Base-by-base conservation (phyloP, 2,888 invertebrate species). In the Lithosia quadra region DNA sequence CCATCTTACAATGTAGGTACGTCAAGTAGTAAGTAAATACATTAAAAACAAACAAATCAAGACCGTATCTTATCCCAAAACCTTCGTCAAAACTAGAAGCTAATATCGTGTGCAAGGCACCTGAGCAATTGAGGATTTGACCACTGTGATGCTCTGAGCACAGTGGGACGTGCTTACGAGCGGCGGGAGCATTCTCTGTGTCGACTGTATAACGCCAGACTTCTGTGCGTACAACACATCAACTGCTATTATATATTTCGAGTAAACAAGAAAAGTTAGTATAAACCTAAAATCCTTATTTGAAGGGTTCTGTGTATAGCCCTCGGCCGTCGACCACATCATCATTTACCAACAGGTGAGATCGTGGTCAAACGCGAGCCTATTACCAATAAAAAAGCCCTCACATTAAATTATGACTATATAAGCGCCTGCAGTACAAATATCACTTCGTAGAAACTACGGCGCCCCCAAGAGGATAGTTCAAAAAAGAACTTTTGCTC, bases 121-220 rank as follows among this genome's bases (percentile, higher is more conserved):
- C 88, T 88, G 88, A 68, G 86, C 78, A 56, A 81, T 71, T 56
- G 75, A 73, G 21, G 91, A 90, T 88, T 93, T 93, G 80, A 93
- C 90, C 86, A 93, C 87, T 71, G 90, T 86, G 83, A 91, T 90
- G 67, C 90, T 86, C 79, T 93, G 92, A 66, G 56, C 70, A 64
- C 67, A 63, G 24, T 94, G 93, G 67, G 94, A 88, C 0, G 93
- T 89, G 90, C 90, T 92, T 81, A 94, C 92, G 72, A 95, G 84
- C 65, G 92, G 86, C 55, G 93, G 92, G 81, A 94, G 93, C 87
- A 95, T 93, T 77, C 94, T 91, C 86, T 95, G 95, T 57, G 92
- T 86, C 62, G 94, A 90, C 83, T 95, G 95, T 82, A 95, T 93
- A 87, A 95, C 93, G 74, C 94, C 95, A 58, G 93, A 87, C 77